Base-by-base conservation (phyloP, 2,888 invertebrate genomes). In the Chrysina gloriosa region DNA sequence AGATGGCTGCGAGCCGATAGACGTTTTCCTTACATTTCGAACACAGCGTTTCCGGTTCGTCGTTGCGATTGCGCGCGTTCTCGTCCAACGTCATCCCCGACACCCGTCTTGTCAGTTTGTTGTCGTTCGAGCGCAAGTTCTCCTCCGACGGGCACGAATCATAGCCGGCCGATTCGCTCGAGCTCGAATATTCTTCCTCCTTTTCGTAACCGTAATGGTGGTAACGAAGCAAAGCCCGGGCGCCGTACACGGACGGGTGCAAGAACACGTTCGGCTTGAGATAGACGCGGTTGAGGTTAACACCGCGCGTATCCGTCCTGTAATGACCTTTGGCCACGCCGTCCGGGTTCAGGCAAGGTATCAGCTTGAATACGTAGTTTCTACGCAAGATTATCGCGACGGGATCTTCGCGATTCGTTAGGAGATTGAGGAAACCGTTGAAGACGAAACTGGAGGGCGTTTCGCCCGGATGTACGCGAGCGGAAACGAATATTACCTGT, bases 321-420 rank as follows among this genome's bases (percentile, higher is more conserved):
- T 94, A 95, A 81, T 95, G 93, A 0, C 96, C 96, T 64, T 89
- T 85, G 5, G 90, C 90, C 1, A 96, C 96, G 1, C 96, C 96
- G 78, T 96, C 96, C 0, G 96, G 96, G 84, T 96, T 96, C 71
- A 96, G 83, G 85, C 96, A 93, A 0, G 96, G 96, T 72, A 96
- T 90, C 80, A 96, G 84, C 84, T 96, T 96, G 85, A 96, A 96
- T 72, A 96, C 94, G 80, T 92, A 94, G 48, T 89, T 79, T 76
- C 89, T 89, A 61, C 96, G 86, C 48, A 96, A 84, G 66, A 87
- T 85, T 61, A 88, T 85, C 16, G 94, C 94, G 65, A 93, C 87
- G 0, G 90, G 88, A 81, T 96, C 95, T 68, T 90, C 89, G 27
- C 89, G 87, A 68, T 86, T 89, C 14, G 96, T 82, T 42, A 96